Percentiles rank a stretch among this genome's conserved stretches.
Evolutionary conservation across 2,888 invertebrate genomes (phyloP).

Genomic region (Bellardia pandia): DNA sequence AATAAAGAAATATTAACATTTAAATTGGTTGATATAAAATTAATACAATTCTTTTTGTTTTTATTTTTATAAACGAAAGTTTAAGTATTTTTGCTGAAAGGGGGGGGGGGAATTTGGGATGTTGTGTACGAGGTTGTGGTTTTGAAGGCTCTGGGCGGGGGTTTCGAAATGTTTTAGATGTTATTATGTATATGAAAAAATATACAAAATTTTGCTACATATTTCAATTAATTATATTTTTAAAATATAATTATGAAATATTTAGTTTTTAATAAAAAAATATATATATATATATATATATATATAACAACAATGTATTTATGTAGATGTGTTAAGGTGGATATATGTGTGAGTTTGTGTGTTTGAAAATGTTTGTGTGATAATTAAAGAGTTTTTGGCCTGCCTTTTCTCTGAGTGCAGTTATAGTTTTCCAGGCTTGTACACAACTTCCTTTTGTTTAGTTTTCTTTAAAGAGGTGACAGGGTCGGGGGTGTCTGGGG

Average conservation of each 20-base stretch:
- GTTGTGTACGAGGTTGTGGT: too few species aligned
- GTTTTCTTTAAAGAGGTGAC: neutral
- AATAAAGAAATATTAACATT: conserved; percentile 56
- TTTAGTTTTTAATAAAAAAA: conserved; percentile 19
- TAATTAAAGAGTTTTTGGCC: conserved; percentile 17
- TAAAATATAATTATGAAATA: conserved; percentile 72
- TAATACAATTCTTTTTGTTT: conserved; percentile 44
- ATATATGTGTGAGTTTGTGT: conserved; percentile 33
- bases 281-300: too few species aligned
- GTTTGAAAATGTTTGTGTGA: conserved; percentile 12
- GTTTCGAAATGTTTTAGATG: conserved; percentile 13
- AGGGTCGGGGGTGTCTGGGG: neutral
- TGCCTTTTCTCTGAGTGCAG: conserved; percentile 32
- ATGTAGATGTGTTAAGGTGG: neutral
- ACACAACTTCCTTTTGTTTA: too few species aligned
- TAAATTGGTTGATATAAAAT: conserved; percentile 27
- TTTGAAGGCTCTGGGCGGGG: neutral
- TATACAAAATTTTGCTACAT: conserved; percentile 61
- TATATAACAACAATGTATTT: conserved; percentile 63
- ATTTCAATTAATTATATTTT: conserved; percentile 71
- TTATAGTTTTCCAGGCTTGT: neutral
- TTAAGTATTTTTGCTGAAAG: conserved; percentile 16
- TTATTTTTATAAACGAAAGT: conserved; percentile 5
- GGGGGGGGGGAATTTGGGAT: neutral
- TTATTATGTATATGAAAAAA: conserved; percentile 58